A percentile compares a stretch with the other conserved stretches of the same genome.
phyloP scores from a whole-genome alignment of 1,140 invertebrate species.

The Drosophila jambulina region DNA sequence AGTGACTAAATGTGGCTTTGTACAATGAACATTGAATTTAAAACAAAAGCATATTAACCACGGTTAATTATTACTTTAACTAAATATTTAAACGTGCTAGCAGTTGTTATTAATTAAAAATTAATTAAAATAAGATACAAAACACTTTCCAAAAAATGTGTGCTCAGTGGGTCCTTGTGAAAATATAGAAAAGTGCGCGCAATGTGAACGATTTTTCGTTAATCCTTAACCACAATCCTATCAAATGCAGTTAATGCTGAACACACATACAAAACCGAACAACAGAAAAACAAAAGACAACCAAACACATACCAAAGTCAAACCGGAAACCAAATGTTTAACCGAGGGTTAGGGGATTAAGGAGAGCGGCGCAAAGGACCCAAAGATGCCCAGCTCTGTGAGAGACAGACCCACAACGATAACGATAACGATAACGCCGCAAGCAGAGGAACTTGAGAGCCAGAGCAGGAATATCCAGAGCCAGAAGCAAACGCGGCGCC shows the following conservation, averaged over 20 bases:
- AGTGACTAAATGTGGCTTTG: neutral
- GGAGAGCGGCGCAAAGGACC: conserved; percentile 40
- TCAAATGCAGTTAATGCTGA: neutral
- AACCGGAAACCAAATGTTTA: conserved; percentile 19
- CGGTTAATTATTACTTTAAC: no score
- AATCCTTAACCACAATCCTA: neutral
- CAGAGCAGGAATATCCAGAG: conserved; percentile 11
- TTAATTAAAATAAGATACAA: neutral
- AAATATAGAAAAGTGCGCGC: conserved; percentile 31
- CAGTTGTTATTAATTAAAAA: neutral
- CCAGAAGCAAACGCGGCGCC: conserved; percentile 20
- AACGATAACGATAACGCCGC: conserved; percentile 13
- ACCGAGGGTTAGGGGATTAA: conserved; percentile 11
- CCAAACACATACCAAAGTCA: conserved; percentile 1
- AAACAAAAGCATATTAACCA: neutral
- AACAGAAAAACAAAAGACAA: conserved; percentile 1
- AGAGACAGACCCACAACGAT: conserved; percentile 36
- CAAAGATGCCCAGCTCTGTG: conserved; percentile 70
- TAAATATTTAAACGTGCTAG: no score
- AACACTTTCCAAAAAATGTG: neutral
- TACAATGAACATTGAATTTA: neutral
- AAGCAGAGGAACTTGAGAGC: conserved; percentile 37
- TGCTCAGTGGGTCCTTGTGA: conserved; percentile 9
- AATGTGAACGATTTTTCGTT: neutral
- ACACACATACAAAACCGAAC: neutral